Base-by-base conservation (phyloP, 2,113 vertebrate species). In the Emberiza fucata region DNA sequence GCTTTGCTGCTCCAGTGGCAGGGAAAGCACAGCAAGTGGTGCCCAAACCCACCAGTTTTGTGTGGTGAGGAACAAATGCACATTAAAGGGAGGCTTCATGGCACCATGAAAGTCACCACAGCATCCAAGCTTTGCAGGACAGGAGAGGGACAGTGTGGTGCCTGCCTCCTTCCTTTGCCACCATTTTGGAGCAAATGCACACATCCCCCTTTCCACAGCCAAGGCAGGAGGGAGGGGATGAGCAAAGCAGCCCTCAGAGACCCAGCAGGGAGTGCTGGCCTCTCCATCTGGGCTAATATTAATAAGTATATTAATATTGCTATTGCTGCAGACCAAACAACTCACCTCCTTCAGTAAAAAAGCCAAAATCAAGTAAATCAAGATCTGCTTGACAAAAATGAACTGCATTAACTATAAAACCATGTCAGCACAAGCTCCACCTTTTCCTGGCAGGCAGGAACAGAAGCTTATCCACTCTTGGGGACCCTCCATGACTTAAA, bases 81-180 rank as follows among this genome's bases (percentile, higher is more conserved):
- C 12, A 2, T 13, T n/a, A 28, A 76, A 50, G 14, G 60, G 50
- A 39, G 20, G 31, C 25, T 33, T 39, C 0, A 0, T 31, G 70
- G 68, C 59, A 64, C 48, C 54, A 22, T 2, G 8, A 2, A 59
- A 70, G 33, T 9, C 71, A 54, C 31, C 14, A 2, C 24, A 82
- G 5, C 11, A 37, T 51, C 0, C 0, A n/a, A 64, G 37, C 5
- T 85, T 42, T 86, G 53, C n/a, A 59, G n/a, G 57, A 59, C 23
- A 37, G n/a, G n/a, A 59, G 56, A 59, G 14, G 57, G 29, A n/a
- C 27, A 81, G 29, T 0, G 0, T 8, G 2, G 44, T 24, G 39
- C 40, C 33, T 0, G 1, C 61, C 69, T 1, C 5, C 37, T 50
- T 42, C 76, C 50, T 92, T 70, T 8, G 14, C 60, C 61, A 68